Evolutionary conservation across 1,140 invertebrate species (phyloP), one percentile per base, ranked within the genome.

Genomic region (Meloidogyne hapla): DNA sequence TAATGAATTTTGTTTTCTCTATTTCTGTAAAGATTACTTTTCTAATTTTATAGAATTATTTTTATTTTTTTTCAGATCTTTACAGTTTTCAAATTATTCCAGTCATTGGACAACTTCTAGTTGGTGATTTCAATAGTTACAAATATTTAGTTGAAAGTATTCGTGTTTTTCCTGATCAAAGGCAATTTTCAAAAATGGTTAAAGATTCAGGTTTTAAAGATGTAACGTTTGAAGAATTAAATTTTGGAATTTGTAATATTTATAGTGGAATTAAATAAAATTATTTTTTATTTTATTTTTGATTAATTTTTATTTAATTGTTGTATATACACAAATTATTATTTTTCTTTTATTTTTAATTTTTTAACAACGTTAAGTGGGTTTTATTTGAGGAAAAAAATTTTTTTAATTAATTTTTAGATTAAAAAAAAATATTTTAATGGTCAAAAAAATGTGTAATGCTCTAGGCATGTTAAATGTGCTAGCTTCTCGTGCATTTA

Each of bases 131-230:
- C 93, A 92, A 95, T 81, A 92, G 96, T 15, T 99, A 99, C 89
- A 93, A 98, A 87, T 99, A 99, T 88, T 90, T 99, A 38, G 94
- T 99, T 0, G 95, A 99, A 88, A 98, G 95, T 89, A 99, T 99
- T 78, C 89, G 95, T 72, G 92, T 93, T 84, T 99, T 99, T 89
- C 96, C 96, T n/a, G 85, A 87, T 69, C 80, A 90, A 88, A 87
- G 89, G 67, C 83, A 86, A 40, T 90, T 90, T 83, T 83, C 86
- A 21, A 69, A 77, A 15, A 87, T 90, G 83, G 90, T 90, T 38
- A 77, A 79, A 73, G 72, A 83, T 18, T 87, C 87, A 75, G 89
- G 89, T 9, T 90, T 90, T 77, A 80, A 75, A 25, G 80, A 87
- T 77, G 88, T 89, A 1, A 80, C 82, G 12, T 89, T 89, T 81